Evolutionary conservation across 2,113 vertebrate genomes (phyloP).

Genomic region (Heterotilapia buettikoferi): DNA sequence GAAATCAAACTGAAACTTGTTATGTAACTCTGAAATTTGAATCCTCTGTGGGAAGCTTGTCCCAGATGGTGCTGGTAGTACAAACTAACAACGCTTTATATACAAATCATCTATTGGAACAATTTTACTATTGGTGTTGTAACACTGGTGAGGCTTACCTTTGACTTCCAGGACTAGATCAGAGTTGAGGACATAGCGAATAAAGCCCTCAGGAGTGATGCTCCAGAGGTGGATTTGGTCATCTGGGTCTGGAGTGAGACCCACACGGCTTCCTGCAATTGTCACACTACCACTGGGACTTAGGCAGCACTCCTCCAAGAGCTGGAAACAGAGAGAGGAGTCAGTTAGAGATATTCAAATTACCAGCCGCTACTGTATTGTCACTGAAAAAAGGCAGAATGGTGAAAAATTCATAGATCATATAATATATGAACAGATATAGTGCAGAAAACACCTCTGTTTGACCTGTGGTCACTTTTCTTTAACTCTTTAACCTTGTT

Average conservation of each 20-base stretch:
- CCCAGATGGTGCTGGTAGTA: not conserved
- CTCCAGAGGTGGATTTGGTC: conserved; percentile 79
- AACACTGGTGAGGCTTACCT: conserved; percentile 73
- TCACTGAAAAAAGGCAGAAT: not conserved
- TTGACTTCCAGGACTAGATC: conserved; percentile 88
- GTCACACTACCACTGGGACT: conserved; percentile 78
- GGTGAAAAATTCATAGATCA: not conserved
- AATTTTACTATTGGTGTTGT: not conserved
- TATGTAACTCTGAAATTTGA: not conserved
- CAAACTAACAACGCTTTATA: too few species aligned
- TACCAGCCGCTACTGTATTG: not conserved
- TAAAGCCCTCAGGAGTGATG: conserved; percentile 81
- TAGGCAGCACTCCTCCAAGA: conserved; percentile 86
- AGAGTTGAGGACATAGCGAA: conserved; percentile 73
- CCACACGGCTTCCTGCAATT: conserved; percentile 81
- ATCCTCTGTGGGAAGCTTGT: not conserved
- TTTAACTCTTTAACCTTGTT: not conserved
- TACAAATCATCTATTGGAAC: not conserved
- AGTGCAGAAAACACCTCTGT: not conserved
- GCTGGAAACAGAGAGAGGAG: conserved; percentile 53
- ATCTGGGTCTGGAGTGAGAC: conserved; percentile 73
- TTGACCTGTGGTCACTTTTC: not conserved
- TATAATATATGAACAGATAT: not conserved
- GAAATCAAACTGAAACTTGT: not conserved
- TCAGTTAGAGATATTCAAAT: not conserved